phyloP scores from a whole-genome alignment of 2,888 invertebrate genomes.

The Microctonus hyperodae region DNA sequence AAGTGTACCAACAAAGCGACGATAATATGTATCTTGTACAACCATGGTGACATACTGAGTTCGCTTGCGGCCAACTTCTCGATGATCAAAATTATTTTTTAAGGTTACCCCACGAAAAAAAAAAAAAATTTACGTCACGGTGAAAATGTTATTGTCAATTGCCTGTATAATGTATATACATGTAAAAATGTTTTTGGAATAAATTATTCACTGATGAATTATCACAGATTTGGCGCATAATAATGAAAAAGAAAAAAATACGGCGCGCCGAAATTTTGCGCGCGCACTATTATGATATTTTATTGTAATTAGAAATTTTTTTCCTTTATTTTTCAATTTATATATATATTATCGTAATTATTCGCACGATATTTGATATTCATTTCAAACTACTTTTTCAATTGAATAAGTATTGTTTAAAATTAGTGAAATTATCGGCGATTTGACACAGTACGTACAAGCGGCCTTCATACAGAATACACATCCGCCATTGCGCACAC shows the following conservation, averaged over 20 bases:
- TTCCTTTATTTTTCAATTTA: too few relatives aligned
- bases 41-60: constrained; percentile 18
- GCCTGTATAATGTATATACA: not conserved
- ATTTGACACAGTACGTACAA: constrained; percentile 47
- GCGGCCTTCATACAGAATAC: constrained; percentile 45
- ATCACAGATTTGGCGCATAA: not conserved
- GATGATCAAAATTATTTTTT: not conserved
- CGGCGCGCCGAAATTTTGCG: constrained; percentile 19
- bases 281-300: constrained; percentile 23
- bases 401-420: not conserved
- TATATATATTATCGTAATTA: too few relatives aligned
- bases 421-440: constrained; percentile 36
- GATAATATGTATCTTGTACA: constrained; percentile 48
- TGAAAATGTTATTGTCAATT: constrained; percentile 2
- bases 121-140: constrained; percentile 13
- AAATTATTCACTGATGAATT: not conserved
- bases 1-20: constrained; percentile 41
- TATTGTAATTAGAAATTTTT: not conserved
- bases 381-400: not conserved
- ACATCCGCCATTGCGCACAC: constrained; percentile 49
- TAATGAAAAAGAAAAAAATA: not conserved
- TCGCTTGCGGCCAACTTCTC: not conserved
- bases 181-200: not conserved
- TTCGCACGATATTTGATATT: too few relatives aligned
- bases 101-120: constrained; percentile 9